Percentiles rank a stretch among this genome's conserved stretches.
Conservation (phyloP, 30 jellyfish, hydroid and myxozoan species). For the Turritopsis dohrnii region DNA sequence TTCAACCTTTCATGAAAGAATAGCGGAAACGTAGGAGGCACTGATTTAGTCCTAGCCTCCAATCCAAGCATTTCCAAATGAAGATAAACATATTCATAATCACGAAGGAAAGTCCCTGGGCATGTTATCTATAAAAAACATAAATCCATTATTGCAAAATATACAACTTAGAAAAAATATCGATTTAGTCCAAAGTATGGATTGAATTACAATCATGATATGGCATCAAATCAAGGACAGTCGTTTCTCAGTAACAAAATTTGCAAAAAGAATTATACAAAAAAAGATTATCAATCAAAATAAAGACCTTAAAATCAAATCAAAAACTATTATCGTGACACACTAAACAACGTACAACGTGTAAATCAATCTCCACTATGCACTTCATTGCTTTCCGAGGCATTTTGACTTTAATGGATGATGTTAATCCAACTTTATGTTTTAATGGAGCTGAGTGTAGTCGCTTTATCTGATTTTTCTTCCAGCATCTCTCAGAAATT, state of each 20-base stretch:
- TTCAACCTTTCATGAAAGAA: constrained; percentile 87
- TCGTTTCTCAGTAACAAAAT: no score
- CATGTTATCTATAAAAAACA: constrained; percentile 87
- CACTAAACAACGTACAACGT: constrained; percentile 82
- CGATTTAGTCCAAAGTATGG: background rate
- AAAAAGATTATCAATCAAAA: no score
- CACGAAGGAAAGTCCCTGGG: constrained; percentile 95
- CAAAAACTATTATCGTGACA: no score
- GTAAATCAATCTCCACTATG: constrained; percentile 85
- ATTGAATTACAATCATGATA: background rate
- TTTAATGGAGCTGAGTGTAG: background rate
- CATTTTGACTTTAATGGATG: constrained; percentile 41
- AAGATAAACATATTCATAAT: constrained; percentile 88
- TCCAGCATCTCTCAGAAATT: background rate
- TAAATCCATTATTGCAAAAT: constrained; percentile 27
- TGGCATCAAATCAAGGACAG: no score
- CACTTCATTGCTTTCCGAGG: constrained; percentile 97
- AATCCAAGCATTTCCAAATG: constrained; percentile 95
- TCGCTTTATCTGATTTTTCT: background rate
- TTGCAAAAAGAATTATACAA: no score
- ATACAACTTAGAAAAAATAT: background rate
- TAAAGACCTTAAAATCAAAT: no score
- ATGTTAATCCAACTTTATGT: background rate
- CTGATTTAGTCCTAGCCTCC: constrained; percentile 94
- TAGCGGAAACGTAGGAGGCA: constrained; percentile 95